phyloP scores from a whole-genome alignment of 2,113 vertebrate genomes.

The Albula goreensis region DNA sequence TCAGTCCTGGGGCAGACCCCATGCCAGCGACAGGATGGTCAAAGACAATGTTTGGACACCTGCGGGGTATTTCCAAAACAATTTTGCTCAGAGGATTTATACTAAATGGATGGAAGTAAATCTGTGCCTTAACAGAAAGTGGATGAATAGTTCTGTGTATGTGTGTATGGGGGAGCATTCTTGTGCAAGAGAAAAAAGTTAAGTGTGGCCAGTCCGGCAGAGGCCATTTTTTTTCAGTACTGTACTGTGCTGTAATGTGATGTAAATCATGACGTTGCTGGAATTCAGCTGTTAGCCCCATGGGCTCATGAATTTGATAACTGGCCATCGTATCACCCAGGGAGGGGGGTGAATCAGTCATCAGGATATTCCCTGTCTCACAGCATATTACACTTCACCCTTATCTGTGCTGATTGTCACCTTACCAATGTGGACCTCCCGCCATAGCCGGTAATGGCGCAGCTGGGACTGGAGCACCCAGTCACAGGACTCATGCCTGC shows the following conservation, averaged over 20 bases:
- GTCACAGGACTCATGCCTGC: too few species aligned
- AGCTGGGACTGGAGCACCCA: too few species aligned
- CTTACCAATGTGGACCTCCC: too few species aligned
- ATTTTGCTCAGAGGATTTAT: background rate
- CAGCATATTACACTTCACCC: background rate
- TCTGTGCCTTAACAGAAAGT: background rate
- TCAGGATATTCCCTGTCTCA: background rate
- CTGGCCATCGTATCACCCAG: background rate
- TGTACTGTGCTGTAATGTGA: background rate
- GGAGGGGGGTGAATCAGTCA: background rate
- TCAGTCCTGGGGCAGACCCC: background rate
- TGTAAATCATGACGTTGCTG: background rate
- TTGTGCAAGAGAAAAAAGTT: too few species aligned
- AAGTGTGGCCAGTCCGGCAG: too few species aligned
- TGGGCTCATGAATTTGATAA: background rate
- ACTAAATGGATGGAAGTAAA: background rate
- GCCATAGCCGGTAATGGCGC: too few species aligned
- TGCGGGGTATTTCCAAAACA: background rate
- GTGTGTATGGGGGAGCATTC: background rate
- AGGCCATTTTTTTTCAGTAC: background rate
- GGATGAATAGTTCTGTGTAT: background rate
- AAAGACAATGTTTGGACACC: constrained; percentile 6
- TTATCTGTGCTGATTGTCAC: too few species aligned
- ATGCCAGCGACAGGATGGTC: background rate
- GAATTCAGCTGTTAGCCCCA: too few species aligned